phyloP scores from a whole-genome alignment of 2,888 invertebrate genomes.

The Phortica okadai region DNA sequence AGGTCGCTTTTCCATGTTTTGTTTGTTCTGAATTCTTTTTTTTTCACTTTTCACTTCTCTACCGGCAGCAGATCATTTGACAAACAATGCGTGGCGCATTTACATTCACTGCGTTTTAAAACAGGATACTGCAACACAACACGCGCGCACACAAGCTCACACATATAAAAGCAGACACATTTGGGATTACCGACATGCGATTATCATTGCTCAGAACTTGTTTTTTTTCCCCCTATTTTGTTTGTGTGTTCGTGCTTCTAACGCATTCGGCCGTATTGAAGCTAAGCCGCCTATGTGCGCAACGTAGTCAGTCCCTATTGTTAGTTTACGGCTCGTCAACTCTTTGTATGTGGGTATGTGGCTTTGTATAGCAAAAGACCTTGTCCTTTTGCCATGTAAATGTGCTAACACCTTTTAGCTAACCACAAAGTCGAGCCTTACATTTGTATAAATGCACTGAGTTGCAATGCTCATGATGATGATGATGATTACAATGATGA shows the following conservation, averaged over 20 bases:
- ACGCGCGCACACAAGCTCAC: background rate
- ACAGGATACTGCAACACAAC: background rate
- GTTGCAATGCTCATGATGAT: background rate
- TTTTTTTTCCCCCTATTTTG: background rate
- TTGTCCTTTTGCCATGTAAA: slow-evolving; percentile 11
- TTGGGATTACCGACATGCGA: slow-evolving; percentile 9
- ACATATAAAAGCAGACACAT: slow-evolving; percentile 2
- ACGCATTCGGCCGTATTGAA: background rate
- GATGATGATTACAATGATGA: background rate
- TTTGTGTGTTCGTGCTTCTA: background rate
- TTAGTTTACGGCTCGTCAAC: background rate
- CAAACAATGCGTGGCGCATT: no score
- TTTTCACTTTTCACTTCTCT: background rate
- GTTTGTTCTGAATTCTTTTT: background rate
- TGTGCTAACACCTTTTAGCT: no score
- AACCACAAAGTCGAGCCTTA: background rate
- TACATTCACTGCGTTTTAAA: no score
- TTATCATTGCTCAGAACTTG: background rate
- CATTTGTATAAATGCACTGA: background rate
- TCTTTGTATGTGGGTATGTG: background rate
- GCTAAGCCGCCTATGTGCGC: no score
- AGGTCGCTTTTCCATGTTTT: no score
- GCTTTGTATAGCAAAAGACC: background rate
- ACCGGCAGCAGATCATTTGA: no score
- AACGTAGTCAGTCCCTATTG: background rate